Conservation (phyloP, 2,113 vertebrate genomes). For the Zosterops lateralis region DNA sequence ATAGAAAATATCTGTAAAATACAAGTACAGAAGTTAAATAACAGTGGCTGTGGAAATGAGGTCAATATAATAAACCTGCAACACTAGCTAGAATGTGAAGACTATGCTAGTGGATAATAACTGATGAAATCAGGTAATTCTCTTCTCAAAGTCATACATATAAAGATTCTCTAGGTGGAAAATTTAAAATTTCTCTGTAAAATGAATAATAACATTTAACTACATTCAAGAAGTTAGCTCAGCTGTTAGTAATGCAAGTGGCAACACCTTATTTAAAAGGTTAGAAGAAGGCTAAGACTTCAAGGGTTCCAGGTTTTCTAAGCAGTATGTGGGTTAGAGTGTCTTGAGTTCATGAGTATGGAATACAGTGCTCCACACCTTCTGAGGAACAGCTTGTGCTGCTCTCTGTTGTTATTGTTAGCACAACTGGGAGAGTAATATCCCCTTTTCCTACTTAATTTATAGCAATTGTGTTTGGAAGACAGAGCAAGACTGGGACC, state of each 20-base stretch:
- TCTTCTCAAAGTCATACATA: slow-evolving; percentile 32
- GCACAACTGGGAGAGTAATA: neutral
- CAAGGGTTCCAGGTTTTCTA: neutral
- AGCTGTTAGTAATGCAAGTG: neutral
- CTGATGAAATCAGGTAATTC: slow-evolving; percentile 45
- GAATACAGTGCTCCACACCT: neutral
- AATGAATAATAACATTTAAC: slow-evolving; percentile 43
- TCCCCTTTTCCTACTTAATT: neutral
- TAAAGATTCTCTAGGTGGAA: neutral
- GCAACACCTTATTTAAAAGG: neutral
- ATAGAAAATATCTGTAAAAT: slow-evolving; percentile 56
- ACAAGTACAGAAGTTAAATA: slow-evolving; percentile 54
- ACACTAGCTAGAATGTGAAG: neutral
- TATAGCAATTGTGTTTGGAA: neutral
- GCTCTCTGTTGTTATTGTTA: neutral
- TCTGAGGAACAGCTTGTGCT: neutral
- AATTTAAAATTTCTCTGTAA: slow-evolving; percentile 39
- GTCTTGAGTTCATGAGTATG: neutral
- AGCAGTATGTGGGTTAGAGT: neutral
- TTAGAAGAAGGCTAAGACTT: neutral
- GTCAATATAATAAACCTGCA: slow-evolving; percentile 54
- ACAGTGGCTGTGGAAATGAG: slow-evolving; percentile 31
- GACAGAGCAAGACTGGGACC: neutral
- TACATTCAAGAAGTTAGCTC: neutral
- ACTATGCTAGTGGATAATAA: slow-evolving; percentile 35